Conservation (phyloP, 30 jellyfish, hydroid and myxozoan genomes). For the Thelohanellus kitauei region DNA sequence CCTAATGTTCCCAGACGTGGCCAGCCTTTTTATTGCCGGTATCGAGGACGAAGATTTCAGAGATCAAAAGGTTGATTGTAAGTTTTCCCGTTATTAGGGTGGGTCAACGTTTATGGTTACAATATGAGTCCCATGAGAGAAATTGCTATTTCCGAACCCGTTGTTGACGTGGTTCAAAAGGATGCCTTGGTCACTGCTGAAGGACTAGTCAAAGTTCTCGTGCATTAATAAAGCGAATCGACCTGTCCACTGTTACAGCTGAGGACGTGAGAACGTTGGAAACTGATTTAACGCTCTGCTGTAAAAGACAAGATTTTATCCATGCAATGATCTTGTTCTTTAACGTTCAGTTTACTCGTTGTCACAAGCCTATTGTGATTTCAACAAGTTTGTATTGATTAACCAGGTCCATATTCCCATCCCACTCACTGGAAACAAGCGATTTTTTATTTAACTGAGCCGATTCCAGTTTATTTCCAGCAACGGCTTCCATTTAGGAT, state of each 20-base stretch:
- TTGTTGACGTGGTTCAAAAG: conserved; percentile 79
- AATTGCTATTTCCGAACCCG: conserved; percentile 67
- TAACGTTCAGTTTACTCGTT: conserved; percentile 40
- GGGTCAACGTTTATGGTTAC: conserved; percentile 97
- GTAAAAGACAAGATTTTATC: conserved; percentile 44
- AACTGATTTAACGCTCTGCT: conserved; percentile 25
- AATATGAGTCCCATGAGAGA: conserved; percentile 80
- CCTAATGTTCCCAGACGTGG: conserved; percentile 68
- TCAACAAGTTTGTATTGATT: conserved; percentile 22
- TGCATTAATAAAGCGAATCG: conserved; percentile 1
- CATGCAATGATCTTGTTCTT: conserved; percentile 80
- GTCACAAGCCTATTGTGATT: conserved; percentile 61
- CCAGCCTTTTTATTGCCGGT: conserved; percentile 53
- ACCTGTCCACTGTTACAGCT: conserved; percentile 24
- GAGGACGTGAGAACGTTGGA: conserved; percentile 32
- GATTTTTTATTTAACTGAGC: conserved; percentile 40
- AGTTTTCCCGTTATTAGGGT: conserved; percentile 24
- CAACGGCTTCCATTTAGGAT: no score
- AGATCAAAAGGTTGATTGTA: conserved; percentile 70
- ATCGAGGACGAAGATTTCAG: conserved; percentile 80
- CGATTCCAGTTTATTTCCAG: neutral
- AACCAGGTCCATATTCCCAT: conserved; percentile 51
- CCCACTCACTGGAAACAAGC: conserved; percentile 91
- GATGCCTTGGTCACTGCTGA: conserved; percentile 43
- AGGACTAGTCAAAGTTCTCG: conserved; percentile 3